Conservation (phyloP, 2,113 vertebrate genomes). For the Arenaria interpres region DNA sequence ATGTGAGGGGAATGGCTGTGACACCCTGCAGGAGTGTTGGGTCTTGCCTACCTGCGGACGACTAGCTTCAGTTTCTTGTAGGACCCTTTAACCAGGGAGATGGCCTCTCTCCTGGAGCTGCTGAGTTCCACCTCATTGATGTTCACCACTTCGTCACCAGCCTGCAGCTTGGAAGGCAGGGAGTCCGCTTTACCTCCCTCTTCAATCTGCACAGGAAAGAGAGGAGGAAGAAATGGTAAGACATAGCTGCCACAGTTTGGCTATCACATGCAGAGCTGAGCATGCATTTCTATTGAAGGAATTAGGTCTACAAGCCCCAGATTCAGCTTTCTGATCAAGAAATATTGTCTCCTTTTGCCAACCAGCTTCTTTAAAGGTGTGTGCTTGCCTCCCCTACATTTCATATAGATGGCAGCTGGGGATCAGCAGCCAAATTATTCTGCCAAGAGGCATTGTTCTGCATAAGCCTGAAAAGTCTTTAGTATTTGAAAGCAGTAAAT, state of each 20-base stretch:
- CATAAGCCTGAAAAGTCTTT: neutral
- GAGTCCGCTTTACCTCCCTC: conserved; percentile 85
- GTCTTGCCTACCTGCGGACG: conserved; percentile 85
- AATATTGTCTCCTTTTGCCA: neutral
- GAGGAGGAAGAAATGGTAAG: neutral
- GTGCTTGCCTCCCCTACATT: neutral
- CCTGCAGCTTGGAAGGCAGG: conserved; percentile 80
- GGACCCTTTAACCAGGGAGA: conserved; percentile 91
- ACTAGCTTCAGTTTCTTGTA: conserved; percentile 87
- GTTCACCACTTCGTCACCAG: conserved; percentile 86
- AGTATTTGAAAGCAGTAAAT: neutral
- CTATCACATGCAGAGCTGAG: neutral
- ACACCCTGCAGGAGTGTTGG: neutral
- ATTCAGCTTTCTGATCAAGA: neutral
- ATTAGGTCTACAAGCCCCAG: neutral
- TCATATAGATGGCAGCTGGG: neutral
- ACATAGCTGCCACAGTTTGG: neutral
- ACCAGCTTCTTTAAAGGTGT: neutral
- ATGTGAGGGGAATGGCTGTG: neutral
- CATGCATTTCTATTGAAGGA: neutral
- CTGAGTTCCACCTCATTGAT: conserved; percentile 89
- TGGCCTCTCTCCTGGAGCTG: conserved; percentile 88
- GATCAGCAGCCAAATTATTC: neutral
- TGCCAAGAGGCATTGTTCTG: neutral
- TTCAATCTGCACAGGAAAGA: conserved; percentile 79